Percentiles rank a stretch among this genome's conserved stretches.
phyloP scores from a whole-genome alignment of 2,888 invertebrate species.

The Apomyelois bistriatella region DNA sequence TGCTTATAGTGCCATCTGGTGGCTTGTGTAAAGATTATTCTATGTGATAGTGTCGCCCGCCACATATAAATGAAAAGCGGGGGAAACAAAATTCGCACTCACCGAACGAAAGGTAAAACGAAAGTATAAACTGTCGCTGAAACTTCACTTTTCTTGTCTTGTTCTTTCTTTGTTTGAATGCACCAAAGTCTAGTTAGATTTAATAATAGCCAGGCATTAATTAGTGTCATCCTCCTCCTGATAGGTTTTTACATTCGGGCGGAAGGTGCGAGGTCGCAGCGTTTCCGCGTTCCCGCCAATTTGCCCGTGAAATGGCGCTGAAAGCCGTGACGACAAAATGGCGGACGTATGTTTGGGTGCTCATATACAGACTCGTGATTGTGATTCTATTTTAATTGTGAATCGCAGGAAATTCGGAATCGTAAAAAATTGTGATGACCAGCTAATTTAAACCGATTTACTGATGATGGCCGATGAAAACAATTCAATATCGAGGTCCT shows the following conservation, averaged over 20 bases:
- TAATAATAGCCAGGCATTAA: constrained; percentile 19
- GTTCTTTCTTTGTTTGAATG: neutral
- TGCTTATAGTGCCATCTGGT: too few relatives aligned
- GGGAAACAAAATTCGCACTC: too few relatives aligned
- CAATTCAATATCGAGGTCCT: neutral
- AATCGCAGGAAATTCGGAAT: constrained; percentile 4
- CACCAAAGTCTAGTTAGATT: neutral
- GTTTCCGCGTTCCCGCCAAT: constrained; percentile 49
- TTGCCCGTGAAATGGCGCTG: constrained; percentile 40
- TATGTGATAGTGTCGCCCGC: too few relatives aligned
- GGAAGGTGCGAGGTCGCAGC: constrained; percentile 48
- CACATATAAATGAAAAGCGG: too few relatives aligned
- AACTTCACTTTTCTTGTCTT: too few relatives aligned
- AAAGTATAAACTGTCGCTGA: too few relatives aligned
- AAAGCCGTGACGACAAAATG: constrained; percentile 37
- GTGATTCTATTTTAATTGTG: neutral
- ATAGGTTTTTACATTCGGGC: constrained; percentile 22
- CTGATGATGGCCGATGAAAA: neutral
- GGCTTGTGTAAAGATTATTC: too few relatives aligned
- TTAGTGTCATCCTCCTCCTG: constrained; percentile 24
- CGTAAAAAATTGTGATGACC: neutral
- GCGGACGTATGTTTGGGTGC: constrained; percentile 34
- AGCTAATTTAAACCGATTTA: neutral
- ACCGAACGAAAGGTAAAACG: too few relatives aligned
- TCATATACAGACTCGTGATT: constrained; percentile 9